Evolutionary conservation across 2,797 vertebrate species (phyloP).

Genomic region (Huso huso): DNA sequence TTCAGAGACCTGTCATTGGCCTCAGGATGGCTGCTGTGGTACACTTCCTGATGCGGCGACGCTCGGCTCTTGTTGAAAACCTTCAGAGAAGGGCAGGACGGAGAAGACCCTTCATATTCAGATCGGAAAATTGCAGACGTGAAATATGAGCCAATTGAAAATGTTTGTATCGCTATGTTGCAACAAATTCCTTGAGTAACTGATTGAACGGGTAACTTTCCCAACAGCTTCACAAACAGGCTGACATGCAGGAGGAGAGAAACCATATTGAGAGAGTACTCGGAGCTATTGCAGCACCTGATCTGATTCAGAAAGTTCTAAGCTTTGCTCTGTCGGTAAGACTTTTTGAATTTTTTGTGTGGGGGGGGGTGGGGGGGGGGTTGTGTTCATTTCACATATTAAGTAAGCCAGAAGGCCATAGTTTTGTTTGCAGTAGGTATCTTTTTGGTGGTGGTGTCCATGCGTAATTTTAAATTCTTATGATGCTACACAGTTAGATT

Average conservation of each 20-base stretch:
- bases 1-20: too few species aligned
- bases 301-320: conserved; percentile 94
- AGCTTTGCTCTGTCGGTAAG: conserved; percentile 91
- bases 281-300: conserved; percentile 83
- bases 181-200: too few species aligned
- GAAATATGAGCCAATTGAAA: too few species aligned
- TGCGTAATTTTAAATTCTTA: too few species aligned
- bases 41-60: too few species aligned
- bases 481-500: too few species aligned
- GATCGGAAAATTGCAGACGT: too few species aligned
- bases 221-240: conserved; percentile 87
- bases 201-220: not conserved
- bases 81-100: too few species aligned
- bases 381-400: not conserved
- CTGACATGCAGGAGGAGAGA: conserved; percentile 98
- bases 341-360: not conserved
- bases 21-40: too few species aligned
- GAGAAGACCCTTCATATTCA: too few species aligned
- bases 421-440: not conserved
- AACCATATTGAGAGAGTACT: conserved; percentile 92
- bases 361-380: not conserved
- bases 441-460: not conserved
- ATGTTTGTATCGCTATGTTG: too few species aligned
- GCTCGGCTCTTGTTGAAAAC: too few species aligned
- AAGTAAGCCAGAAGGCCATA: not conserved